Evolutionary conservation across 2,888 invertebrate species (phyloP).

Genomic region (Noctua fimbriata): DNA sequence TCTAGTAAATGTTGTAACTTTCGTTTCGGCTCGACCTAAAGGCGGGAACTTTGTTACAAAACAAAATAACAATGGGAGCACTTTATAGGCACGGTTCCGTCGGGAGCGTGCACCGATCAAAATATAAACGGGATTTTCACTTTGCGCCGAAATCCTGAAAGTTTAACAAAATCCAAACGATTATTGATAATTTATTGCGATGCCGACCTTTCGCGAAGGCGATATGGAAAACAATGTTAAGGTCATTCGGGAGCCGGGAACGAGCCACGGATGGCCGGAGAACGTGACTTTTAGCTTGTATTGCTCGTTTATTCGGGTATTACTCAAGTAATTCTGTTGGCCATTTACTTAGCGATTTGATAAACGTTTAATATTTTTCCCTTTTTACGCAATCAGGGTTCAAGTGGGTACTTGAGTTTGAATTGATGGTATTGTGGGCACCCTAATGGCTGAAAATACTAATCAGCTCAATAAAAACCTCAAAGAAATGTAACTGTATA

Average conservation of each 20-base stretch:
- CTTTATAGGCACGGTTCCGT: slow-evolving; percentile 68
- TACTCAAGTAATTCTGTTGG: slow-evolving; percentile 59
- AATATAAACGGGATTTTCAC: slow-evolving; percentile 80
- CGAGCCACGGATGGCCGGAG: slow-evolving; percentile 63
- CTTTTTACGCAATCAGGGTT: slow-evolving; percentile 27
- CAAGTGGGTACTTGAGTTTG: slow-evolving; percentile 9
- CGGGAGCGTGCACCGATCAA: slow-evolving; percentile 78
- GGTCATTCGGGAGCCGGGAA: slow-evolving; percentile 64
- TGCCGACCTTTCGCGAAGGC: slow-evolving; percentile 70
- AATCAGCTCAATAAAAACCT: neutral
- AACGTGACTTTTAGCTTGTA: slow-evolving; percentile 69
- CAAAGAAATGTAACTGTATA: neutral
- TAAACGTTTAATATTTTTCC: slow-evolving; percentile 59
- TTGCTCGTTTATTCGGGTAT: slow-evolving; percentile 62
- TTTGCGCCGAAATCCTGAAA: slow-evolving; percentile 76
- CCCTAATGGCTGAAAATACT: neutral
- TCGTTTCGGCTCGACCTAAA: slow-evolving; percentile 75
- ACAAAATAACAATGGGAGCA: slow-evolving; percentile 84
- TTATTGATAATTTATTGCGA: slow-evolving; percentile 79
- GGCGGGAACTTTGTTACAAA: slow-evolving; percentile 80
- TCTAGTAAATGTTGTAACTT: slow-evolving; percentile 83
- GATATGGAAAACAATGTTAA: slow-evolving; percentile 70
- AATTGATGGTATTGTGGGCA: slow-evolving; percentile 2
- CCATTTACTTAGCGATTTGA: slow-evolving; percentile 61
- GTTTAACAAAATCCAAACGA: slow-evolving; percentile 77